phyloP scores from a whole-genome alignment of 2,113 vertebrate genomes.

The Atlantisia rogersi region DNA sequence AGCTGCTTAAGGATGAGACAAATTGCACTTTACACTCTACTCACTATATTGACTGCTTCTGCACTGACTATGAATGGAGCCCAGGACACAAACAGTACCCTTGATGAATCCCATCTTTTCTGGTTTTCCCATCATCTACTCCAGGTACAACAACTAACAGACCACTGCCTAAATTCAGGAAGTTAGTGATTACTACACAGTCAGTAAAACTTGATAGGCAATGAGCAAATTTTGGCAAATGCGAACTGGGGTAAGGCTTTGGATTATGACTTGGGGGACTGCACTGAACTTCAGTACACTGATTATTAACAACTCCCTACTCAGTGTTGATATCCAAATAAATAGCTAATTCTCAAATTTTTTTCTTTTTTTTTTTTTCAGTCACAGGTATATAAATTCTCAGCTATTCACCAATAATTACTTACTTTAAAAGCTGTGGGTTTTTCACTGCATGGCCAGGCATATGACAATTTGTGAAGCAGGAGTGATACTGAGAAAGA shows the following conservation, averaged over 20 bases:
- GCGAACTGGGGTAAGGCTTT: neutral
- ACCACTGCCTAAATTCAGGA: neutral
- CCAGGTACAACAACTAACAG: neutral
- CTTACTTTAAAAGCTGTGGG: neutral
- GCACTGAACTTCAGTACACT: neutral
- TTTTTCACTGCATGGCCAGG: neutral
- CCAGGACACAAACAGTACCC: neutral
- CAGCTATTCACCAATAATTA: neutral
- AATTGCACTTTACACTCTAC: neutral
- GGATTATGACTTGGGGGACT: neutral
- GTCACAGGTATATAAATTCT: neutral
- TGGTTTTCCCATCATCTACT: neutral
- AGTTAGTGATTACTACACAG: neutral
- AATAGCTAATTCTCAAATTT: neutral
- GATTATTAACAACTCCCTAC: neutral
- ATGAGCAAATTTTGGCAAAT: neutral
- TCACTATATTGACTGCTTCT: neutral
- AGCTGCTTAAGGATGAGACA: conserved; percentile 6
- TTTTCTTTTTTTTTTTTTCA: neutral
- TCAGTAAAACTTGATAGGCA: neutral
- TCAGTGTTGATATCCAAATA: neutral
- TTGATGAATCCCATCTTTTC: neutral
- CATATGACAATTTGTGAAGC: neutral
- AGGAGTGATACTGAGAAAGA: neutral
- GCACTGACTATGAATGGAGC: neutral